Base-by-base conservation (phyloP, 2,797 vertebrate species). In the Falco rusticolus region DNA sequence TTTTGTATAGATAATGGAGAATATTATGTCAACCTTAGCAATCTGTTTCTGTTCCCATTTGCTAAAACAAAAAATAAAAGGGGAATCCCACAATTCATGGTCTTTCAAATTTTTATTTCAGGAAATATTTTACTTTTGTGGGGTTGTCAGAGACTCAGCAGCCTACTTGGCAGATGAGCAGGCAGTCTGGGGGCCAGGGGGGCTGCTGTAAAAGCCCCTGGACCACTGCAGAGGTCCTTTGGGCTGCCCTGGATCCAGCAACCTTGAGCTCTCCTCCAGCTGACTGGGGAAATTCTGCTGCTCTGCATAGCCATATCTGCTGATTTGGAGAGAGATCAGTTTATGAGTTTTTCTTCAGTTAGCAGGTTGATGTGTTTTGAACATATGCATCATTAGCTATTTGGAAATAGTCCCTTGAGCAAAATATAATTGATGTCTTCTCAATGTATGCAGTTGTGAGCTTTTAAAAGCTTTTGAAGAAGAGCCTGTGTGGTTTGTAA, bases 131-230 rank as follows among this genome's bases (percentile, higher is more conserved):
- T 71, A 37, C 17, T 29, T 13, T n/a, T 34, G 29, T 10, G 53
- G 28, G 26, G 7, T 57, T 90, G 28, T 37, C 24, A 41, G 51
- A 37, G 37, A 16, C 70, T 29, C 20, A 14, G 3, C 15, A 54
- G 45, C 53, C 34, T 48, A 5, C 39, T n/a, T 63, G 53, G 63
- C 6, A 29, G 68, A 13, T 11, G 14, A 57, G 68, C 53, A 31
- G 13, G 17, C 0, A 0, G 29, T 16, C 37, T 39, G 17, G 45
- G 45, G 21, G 6, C 28, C 0, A 3, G 14, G 41, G 51, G 47
- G 28, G 29, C 39, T 26, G 11, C 50, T 64, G 14, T 29, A 39
- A 57, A 63, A 65, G 25, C 37, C 18, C 61, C 28, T 15, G 14
- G 47, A 11, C 19, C 28, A 13, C 13, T 33, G 16, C 8, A 11